phyloP scores from a whole-genome alignment of 2,797 vertebrate species.

The Tympanoctomys barrerae region DNA sequence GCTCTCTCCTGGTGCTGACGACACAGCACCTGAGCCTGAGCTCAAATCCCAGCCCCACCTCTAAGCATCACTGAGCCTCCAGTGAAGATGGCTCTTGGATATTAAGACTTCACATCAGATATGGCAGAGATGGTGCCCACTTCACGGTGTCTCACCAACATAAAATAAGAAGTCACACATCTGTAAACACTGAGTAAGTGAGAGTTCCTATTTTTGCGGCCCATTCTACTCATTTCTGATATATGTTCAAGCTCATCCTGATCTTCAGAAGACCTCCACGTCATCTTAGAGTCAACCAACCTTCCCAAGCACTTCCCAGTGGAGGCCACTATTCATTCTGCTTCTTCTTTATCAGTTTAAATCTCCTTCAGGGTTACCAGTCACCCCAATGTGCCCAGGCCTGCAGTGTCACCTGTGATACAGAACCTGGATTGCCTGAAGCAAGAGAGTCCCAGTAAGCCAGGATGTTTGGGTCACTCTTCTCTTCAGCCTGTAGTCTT shows the following conservation, averaged over 20 bases:
- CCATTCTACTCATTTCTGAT: not conserved
- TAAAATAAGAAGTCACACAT: not conserved
- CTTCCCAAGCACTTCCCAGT: not conserved
- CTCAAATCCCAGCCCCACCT: not conserved
- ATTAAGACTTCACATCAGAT: not conserved
- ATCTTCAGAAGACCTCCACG: not conserved
- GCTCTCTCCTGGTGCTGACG: not conserved
- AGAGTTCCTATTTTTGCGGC: not conserved
- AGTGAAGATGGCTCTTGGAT: not conserved
- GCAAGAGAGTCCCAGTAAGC: not conserved
- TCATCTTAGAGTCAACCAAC: too few relatives aligned
- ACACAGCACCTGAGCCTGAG: not conserved
- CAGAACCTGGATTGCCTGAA: not conserved
- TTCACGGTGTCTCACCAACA: not conserved
- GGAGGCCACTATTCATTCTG: not conserved
- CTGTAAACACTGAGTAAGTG: not conserved
- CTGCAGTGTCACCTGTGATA: not conserved
- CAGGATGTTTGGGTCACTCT: not conserved
- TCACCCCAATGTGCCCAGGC: not conserved
- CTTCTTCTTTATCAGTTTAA: not conserved
- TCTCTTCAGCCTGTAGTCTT: not conserved
- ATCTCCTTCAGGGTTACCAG: not conserved
- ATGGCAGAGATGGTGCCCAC: not conserved
- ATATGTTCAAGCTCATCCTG: not conserved
- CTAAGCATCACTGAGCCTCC: not conserved